A percentile compares a stretch with the other conserved stretches of the same genome.
These are phyloP conservation scores for Drosophila infuscata DNA, from an alignment of 2,888 invertebrate species.

Conservation along the genomic window DNA sequence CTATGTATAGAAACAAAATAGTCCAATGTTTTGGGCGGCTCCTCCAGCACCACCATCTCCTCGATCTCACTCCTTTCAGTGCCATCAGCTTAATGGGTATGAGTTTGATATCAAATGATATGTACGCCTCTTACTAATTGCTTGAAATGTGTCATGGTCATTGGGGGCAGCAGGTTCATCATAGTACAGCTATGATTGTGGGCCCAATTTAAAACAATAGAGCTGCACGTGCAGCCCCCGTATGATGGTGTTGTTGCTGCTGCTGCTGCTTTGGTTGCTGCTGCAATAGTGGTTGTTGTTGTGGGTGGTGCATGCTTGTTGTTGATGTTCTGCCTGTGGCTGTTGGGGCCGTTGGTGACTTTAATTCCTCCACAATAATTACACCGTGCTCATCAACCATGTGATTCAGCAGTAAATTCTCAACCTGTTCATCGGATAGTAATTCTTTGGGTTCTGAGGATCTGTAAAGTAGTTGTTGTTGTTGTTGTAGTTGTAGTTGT, in stretches of 20 bases:
- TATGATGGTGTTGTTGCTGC: constrained; percentile 53
- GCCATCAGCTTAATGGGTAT: constrained; percentile 16
- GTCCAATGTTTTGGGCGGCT: constrained; percentile 14
- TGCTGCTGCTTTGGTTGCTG: constrained; percentile 23
- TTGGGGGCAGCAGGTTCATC: constrained; percentile 9
- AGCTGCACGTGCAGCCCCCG: constrained; percentile 53
- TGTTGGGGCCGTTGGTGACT: constrained; percentile 69
- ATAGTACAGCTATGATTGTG: constrained; percentile 6
- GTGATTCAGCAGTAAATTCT: constrained; percentile 84
- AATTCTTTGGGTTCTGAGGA: constrained; percentile 84
- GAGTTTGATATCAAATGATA: constrained; percentile 41
- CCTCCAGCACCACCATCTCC: constrained; percentile 5
- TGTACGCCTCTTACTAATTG: constrained; percentile 56
- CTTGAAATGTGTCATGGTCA: constrained; percentile 40
- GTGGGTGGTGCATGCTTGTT: constrained; percentile 55
- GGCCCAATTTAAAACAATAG: constrained; percentile 57
- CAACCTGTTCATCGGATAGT: constrained; percentile 85
- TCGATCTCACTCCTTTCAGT: constrained; percentile 3
- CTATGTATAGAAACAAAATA: constrained; percentile 44
- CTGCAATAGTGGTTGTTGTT: constrained; percentile 43
- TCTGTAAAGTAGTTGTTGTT: constrained; percentile 67
- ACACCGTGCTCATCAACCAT: constrained; percentile 82
- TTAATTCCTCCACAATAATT: constrained; percentile 81
- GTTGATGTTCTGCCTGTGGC: constrained; percentile 43
- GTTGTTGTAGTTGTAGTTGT: constrained; percentile 33